Evolutionary conservation across 2,888 invertebrate genomes (phyloP), one percentile per base, ranked within the genome.

Genomic region (Pyralis farinalis): DNA sequence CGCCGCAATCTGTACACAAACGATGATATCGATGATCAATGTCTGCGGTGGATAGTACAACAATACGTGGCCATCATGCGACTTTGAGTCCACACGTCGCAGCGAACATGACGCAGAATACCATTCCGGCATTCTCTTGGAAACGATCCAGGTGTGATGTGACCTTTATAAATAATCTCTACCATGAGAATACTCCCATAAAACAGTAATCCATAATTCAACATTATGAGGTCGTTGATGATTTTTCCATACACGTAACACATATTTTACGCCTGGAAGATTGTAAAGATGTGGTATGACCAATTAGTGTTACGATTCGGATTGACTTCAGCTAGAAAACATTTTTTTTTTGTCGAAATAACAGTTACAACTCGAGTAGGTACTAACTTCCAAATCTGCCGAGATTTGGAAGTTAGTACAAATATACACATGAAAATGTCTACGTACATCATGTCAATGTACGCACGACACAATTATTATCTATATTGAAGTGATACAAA

Each of bases 11-110:
- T 78, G 79, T 84, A 82, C 86, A 68, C 66, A 59, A 66, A 63
- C 64, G 64, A 73, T 71, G 78, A 85, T 85, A 87, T 86, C 78
- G 71, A 80, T 85, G 71, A 87, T 86, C 78, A 71, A 80, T 84
- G 71, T 81, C 80, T 84, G 88, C 73, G 86, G 85, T 84, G 73
- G 78, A 80, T 67, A 69, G 69, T 73, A 74, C 66, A 62, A 59
- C 64, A 59, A 67, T 67, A 65, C 56, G 68, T 61, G 4, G 62
- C 63, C 73, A 67, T 71, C 72, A 68, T 65, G 64, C 71, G 71
- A 76, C 74, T 69, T 62, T 58, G 40, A 50, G 60, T 59, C 55
- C 59, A 59, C 52, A 53, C 56, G 57, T 57, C 55, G 53, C 54
- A 55, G 29, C 41, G 42, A 48, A 47, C 50, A 49, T 54, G 52